phyloP scores from a whole-genome alignment of 2,113 vertebrate species.

The Arenaria interpres region DNA sequence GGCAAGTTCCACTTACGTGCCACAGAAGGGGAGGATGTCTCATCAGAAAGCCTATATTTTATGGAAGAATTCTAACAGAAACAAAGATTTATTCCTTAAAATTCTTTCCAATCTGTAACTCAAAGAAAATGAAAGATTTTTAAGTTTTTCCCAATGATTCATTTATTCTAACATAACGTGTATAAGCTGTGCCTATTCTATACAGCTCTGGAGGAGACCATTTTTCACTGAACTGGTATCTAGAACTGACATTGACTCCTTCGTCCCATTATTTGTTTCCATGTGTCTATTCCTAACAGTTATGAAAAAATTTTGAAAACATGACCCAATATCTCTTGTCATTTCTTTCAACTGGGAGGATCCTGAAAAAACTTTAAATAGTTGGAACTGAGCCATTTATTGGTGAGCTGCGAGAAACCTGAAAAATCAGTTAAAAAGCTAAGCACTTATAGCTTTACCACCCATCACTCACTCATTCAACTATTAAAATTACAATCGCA shows the following conservation, averaged over 20 bases:
- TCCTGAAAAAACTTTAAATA: neutral
- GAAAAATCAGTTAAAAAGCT: neutral
- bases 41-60: neutral
- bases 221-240: neutral
- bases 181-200: neutral
- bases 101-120: neutral
- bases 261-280: neutral
- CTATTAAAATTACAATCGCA: slow-evolving; percentile 9
- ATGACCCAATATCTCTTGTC: neutral
- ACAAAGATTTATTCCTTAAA: neutral
- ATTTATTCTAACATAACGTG: neutral
- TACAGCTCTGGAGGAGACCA: neutral
- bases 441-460: neutral
- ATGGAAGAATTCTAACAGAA: neutral
- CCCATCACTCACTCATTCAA: neutral
- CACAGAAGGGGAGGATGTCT: neutral
- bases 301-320: neutral
- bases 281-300: neutral
- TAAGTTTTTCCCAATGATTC: neutral
- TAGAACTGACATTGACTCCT: neutral
- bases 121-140: neutral
- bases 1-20: neutral
- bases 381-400: neutral
- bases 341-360: neutral
- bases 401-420: neutral